phyloP scores from a whole-genome alignment of 2,888 invertebrate genomes.

The Automeris io region DNA sequence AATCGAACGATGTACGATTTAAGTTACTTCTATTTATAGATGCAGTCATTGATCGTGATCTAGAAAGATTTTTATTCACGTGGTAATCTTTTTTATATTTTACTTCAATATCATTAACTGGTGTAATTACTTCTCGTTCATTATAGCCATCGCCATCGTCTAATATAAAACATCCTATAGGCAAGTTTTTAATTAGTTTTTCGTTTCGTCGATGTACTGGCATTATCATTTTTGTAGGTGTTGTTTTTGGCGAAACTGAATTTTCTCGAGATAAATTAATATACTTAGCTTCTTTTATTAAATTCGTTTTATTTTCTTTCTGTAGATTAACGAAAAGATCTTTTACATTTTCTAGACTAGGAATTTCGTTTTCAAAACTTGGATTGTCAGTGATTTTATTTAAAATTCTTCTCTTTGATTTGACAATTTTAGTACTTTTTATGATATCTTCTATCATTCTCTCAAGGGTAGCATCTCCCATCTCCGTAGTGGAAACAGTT shows the following conservation, averaged over 20 bases:
- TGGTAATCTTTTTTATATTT: conserved; percentile 21
- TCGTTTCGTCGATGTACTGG: conserved; percentile 54
- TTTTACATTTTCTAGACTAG: conserved; percentile 44
- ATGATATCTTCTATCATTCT: conserved; percentile 79
- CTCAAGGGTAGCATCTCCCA: conserved; percentile 74
- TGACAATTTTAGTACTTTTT: conserved; percentile 74
- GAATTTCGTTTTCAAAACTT: conserved; percentile 42
- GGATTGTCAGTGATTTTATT: conserved; percentile 31
- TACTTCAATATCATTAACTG: conserved; percentile 39
- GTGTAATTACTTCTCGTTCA: conserved; percentile 70
- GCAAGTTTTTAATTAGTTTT: conserved; percentile 59
- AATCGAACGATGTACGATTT: conserved; percentile 44
- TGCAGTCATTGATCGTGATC: conserved; percentile 59
- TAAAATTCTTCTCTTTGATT: conserved; percentile 55
- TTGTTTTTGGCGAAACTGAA: conserved; percentile 59
- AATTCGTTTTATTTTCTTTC: conserved; percentile 55
- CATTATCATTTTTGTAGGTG: conserved; percentile 48
- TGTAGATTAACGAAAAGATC: conserved; percentile 63
- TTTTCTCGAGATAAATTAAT: conserved; percentile 63
- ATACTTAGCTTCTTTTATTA: conserved; percentile 66
- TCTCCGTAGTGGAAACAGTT: conserved; percentile 69
- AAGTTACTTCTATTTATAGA: conserved; percentile 36
- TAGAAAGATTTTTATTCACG: conserved; percentile 29
- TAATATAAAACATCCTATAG: conserved; percentile 63
- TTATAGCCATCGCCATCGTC: conserved; percentile 68